These are phyloP conservation scores for Rotaria sp. DNA, from an alignment of 2,888 invertebrate species.

Conservation along the genomic window DNA sequence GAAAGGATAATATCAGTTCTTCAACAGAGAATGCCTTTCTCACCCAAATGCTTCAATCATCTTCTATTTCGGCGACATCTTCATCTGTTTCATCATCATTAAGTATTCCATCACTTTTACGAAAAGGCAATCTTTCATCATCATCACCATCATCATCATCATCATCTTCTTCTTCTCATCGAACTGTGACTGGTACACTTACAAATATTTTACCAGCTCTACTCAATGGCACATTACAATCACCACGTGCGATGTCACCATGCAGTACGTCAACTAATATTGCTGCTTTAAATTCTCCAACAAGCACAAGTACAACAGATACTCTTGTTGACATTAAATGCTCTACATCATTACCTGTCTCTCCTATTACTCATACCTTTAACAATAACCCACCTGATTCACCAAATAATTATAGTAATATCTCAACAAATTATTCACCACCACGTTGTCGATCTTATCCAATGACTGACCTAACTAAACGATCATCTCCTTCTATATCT, in stretches of 20 bases:
- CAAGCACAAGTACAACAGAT: not conserved
- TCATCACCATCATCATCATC: not conserved
- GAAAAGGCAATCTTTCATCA: not conserved
- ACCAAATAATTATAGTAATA: not conserved
- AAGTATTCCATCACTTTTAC: not conserved
- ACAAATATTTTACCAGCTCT: not conserved
- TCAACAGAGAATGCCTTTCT: not conserved
- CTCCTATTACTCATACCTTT: not conserved
- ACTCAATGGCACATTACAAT: slow-evolving; percentile 11
- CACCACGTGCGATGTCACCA: not conserved
- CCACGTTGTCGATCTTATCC: slow-evolving; percentile 10
- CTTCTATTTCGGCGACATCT: not conserved
- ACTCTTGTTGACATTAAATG: not conserved
- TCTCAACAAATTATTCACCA: not conserved
- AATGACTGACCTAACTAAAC: not conserved
- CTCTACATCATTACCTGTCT: not conserved
- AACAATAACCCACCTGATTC: not conserved
- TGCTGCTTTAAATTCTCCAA: not conserved
- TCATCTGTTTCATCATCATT: not conserved
- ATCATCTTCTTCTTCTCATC: not conserved
- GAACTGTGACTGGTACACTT: not conserved
- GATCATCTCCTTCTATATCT: not conserved
- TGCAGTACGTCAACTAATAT: not conserved
- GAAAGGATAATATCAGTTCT: not conserved
- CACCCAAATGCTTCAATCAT: slow-evolving; percentile 19